phyloP scores from a whole-genome alignment of 2,113 vertebrate species.

The Noturus placidus region DNA sequence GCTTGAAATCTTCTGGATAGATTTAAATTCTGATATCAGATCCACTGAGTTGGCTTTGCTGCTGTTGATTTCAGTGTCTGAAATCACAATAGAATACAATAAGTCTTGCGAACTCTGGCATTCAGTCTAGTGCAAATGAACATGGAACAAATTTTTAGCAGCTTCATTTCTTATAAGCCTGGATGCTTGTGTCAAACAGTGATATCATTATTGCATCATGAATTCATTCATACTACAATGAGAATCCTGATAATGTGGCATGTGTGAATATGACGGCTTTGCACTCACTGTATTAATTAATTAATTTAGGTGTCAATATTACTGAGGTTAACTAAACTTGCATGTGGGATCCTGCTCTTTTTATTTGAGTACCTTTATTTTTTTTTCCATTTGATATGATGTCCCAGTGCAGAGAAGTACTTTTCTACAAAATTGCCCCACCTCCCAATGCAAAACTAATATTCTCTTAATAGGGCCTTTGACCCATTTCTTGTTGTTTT shows the following conservation, averaged over 20 bases:
- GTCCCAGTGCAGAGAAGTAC: too few relatives aligned
- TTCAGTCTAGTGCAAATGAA: not conserved
- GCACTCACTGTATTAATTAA: not conserved
- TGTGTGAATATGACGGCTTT: not conserved
- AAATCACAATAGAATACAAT: not conserved
- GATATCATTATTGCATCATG: not conserved
- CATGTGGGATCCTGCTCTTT: too few relatives aligned
- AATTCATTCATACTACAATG: not conserved
- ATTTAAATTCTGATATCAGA: not conserved
- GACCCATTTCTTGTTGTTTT: not conserved
- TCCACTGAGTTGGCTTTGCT: not conserved
- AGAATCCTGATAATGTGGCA: not conserved
- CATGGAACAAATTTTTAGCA: not conserved
- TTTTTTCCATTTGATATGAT: too few relatives aligned
- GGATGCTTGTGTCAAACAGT: not conserved
- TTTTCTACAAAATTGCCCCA: too few relatives aligned
- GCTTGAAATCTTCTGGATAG: slow-evolving; percentile 24
- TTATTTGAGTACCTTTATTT: too few relatives aligned
- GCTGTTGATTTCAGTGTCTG: not conserved
- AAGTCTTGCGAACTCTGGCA: not conserved
- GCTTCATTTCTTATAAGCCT: not conserved
- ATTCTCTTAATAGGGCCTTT: not conserved
- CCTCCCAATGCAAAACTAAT: too few relatives aligned
- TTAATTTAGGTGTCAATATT: not conserved
- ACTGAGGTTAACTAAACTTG: not conserved